phyloP scores from a whole-genome alignment of 2,113 vertebrate genomes.

The Siphamia tubifer region DNA sequence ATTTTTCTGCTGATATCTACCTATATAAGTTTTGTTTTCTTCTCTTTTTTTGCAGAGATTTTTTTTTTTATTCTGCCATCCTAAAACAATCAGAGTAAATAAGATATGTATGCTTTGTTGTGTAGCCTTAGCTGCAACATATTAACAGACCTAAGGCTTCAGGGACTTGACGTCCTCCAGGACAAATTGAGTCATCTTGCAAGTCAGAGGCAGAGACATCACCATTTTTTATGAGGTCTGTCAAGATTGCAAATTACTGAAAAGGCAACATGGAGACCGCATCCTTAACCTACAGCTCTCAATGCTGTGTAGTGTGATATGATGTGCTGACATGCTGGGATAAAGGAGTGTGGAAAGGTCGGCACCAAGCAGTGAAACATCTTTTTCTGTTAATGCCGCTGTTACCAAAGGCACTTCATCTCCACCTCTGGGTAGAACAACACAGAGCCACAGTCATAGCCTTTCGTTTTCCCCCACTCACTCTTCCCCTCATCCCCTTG shows the following conservation, averaged over 20 bases:
- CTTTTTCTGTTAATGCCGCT: slow-evolving; percentile 14
- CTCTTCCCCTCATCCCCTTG: slow-evolving; percentile 56
- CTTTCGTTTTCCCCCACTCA: slow-evolving; percentile 52
- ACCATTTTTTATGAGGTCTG: slow-evolving; percentile 8
- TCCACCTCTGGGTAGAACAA: slow-evolving; percentile 44
- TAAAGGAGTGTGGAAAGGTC: not conserved
- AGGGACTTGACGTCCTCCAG: slow-evolving; percentile 6
- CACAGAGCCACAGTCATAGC: slow-evolving; percentile 43
- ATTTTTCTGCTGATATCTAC: not conserved
- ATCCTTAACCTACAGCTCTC: slow-evolving; percentile 19
- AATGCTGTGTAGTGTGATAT: slow-evolving; percentile 14
- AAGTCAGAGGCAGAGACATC: slow-evolving; percentile 11
- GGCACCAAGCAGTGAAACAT: slow-evolving; percentile 4
- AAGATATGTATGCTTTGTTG: not conserved
- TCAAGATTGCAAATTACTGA: slow-evolving; percentile 6
- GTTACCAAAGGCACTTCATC: slow-evolving; percentile 49
- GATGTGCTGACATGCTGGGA: slow-evolving; percentile 4
- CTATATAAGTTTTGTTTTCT: too few species aligned
- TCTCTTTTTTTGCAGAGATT: too few species aligned
- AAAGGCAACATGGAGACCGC: slow-evolving; percentile 29
- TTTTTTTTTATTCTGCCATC: too few species aligned
- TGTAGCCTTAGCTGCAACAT: not conserved
- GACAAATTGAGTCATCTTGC: slow-evolving; percentile 24
- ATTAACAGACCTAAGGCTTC: not conserved
- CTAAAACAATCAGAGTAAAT: too few species aligned